Evolutionary conservation across 1,140 invertebrate species (phyloP).

Genomic region (Drosophila sp.): DNA sequence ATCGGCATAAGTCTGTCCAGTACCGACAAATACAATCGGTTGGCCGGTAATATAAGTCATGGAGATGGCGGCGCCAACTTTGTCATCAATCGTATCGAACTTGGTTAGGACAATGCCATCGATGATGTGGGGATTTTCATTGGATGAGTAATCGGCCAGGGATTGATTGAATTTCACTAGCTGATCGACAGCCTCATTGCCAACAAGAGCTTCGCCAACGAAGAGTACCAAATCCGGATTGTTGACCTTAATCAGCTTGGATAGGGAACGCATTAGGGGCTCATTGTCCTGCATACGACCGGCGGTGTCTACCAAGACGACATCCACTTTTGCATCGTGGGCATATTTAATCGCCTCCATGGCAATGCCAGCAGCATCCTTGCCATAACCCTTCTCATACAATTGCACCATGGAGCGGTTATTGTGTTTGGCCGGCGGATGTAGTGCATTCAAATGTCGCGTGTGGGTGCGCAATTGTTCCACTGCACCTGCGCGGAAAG

Average conservation of each 20-base stretch:
- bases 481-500: conserved; percentile 99
- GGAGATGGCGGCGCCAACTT: conserved; percentile 99
- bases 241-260: conserved; percentile 95
- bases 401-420: conserved; percentile 93
- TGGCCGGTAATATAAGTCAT: conserved; percentile 99
- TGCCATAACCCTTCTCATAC: conserved; percentile 99
- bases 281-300: conserved; percentile 99
- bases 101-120: conserved; percentile 99
- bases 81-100: conserved; percentile 99
- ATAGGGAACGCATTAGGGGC: conserved; percentile 97
- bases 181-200: conserved; percentile 99
- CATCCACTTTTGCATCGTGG: conserved; percentile 91
- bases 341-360: conserved; percentile 97
- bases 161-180: conserved; percentile 99
- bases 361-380: conserved; percentile 98
- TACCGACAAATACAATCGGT: conserved; percentile 99
- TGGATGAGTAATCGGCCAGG: conserved; percentile 93
- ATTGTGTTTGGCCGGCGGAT: conserved; percentile 90
- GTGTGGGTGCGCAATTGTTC: conserved; percentile 98
- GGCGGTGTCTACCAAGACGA: conserved; percentile 98
- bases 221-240: conserved; percentile 98
- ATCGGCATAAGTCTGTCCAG: conserved; percentile 99
- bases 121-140: conserved; percentile 94
- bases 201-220: conserved; percentile 99
- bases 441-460: conserved; percentile 96